A percentile compares a stretch with the other conserved stretches of the same genome.
Conservation (phyloP, 37 sponge, comb jelly and placozoan genomes). For the Axinella damicornis region DNA sequence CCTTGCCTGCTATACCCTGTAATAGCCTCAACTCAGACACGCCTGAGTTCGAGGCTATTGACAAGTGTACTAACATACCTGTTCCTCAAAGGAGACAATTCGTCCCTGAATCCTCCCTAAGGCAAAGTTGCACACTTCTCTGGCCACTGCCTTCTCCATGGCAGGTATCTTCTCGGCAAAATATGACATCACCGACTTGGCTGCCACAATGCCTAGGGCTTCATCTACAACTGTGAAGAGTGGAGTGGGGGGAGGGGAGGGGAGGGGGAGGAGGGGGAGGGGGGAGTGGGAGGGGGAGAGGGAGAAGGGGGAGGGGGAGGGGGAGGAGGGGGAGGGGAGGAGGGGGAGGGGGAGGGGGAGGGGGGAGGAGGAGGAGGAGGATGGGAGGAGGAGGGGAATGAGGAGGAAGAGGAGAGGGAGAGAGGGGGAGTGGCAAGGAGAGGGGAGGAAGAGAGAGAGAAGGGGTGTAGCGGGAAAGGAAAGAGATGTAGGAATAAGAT, state of each 20-base stretch:
- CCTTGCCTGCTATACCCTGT: too few relatives aligned
- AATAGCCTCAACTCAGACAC: too few relatives aligned
- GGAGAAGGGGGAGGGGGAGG: not conserved
- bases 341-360: not conserved
- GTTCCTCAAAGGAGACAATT: conserved; percentile 85
- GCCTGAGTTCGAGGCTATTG: too few relatives aligned
- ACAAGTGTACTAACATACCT: too few relatives aligned
- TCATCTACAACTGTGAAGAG: conserved; percentile 48
- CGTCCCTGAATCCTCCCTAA: conserved; percentile 60
- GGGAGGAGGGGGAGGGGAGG: not conserved
- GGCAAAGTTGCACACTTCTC: conserved; percentile 60
- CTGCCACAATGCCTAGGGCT: conserved; percentile 53
- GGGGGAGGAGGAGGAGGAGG: not conserved
- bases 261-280: not conserved
- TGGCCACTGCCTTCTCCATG: conserved; percentile 53
- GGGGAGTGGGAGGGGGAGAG: not conserved
- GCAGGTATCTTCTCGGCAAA: conserved; percentile 47
- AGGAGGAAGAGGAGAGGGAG: not conserved
- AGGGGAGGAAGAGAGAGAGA: not conserved
- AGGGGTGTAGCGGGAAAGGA: not conserved
- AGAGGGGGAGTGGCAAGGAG: not conserved
- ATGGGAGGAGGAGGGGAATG: not conserved
- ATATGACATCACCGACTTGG: conserved; percentile 57
- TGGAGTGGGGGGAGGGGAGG: not conserved
- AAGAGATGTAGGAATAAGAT: not conserved